Evolutionary conservation across 2,797 vertebrate species (phyloP), one percentile per base, ranked within the genome.

Genomic region (Lateolabrax maculatus): DNA sequence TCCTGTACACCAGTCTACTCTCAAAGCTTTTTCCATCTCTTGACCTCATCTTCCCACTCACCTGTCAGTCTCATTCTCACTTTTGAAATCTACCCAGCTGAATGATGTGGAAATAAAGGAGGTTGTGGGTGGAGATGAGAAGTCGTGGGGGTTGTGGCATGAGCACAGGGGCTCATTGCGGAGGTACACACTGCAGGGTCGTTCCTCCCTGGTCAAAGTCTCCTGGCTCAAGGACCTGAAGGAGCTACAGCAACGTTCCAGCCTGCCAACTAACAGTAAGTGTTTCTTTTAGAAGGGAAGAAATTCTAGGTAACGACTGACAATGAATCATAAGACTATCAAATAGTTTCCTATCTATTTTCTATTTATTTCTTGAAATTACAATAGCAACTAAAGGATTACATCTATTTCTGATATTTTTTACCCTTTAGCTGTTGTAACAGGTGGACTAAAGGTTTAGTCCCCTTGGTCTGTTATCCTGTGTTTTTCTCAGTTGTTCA

Each of bases 201-300:
- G 96, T 4, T 98, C 98, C 0, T 89, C 97, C 12, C 93, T 97
- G 76, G 92, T 95, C 84, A 98, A 98, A 89, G 96, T 97, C 62
- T 97, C 98, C 2, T 99, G 98, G 98, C 96, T 99, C 77, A 98
- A 97, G 86, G 97, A 99, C 76, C 95, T 99, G 84, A 94, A 94
- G 52, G 96, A 97, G 64, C 95, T 99, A 19, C 97, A 98, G 91
- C 97, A 98, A 62, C 81, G 94, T 1, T 95, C 96, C 81, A 96
- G 93, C 10, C 92, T 96, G 77, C 93, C 94, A 0, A 18, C 94
- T 11, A 98, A 97, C 96, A 92, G 98, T 99, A 89, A 95, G 97
- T 92, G 21, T 49, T 18, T 46, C 5, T 46, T 55, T 41, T 6
- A 3, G 15, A 39, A 9, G 25, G 18, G 9, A 73, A 31, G 6